phyloP scores from a whole-genome alignment of 2,888 invertebrate species.

The Zaprionus obscuricornis region DNA sequence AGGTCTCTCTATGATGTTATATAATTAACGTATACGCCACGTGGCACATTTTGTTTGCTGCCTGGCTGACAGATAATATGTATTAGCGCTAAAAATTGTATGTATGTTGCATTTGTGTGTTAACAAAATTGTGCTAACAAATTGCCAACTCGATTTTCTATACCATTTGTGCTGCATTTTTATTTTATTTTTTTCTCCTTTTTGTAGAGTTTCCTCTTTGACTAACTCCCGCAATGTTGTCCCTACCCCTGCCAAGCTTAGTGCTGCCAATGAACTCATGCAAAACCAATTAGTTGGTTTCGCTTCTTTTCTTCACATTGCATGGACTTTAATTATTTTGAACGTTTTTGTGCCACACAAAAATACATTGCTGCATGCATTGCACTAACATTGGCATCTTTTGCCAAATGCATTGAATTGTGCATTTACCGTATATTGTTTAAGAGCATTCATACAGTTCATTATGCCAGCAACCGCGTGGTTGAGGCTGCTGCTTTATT shows the following conservation, averaged over 20 bases:
- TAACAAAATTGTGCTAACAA: slow-evolving; percentile 38
- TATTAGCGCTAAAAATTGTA: slow-evolving; percentile 11
- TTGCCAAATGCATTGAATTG: slow-evolving; percentile 13
- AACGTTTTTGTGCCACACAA: slow-evolving; percentile 45
- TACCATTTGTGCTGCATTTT: slow-evolving; percentile 55
- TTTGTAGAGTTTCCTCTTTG: neutral
- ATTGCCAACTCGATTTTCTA: slow-evolving; percentile 30
- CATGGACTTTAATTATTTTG: slow-evolving; percentile 54
- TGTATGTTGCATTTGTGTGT: slow-evolving; percentile 37
- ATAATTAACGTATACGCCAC: too few relatives aligned
- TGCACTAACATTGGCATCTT: slow-evolving; percentile 25
- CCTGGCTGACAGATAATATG: slow-evolving; percentile 26
- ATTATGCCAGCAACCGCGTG: slow-evolving; percentile 20
- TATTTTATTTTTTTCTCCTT: slow-evolving; percentile 6
- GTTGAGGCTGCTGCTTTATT: slow-evolving; percentile 9
- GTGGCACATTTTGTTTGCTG: neutral
- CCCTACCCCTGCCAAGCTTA: slow-evolving; percentile 4
- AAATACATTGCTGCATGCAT: slow-evolving; percentile 35
- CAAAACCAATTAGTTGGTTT: slow-evolving; percentile 78
- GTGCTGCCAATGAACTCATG: slow-evolving; percentile 62
- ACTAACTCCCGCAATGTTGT: neutral
- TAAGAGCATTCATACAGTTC: slow-evolving; percentile 10
- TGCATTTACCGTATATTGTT: slow-evolving; percentile 28
- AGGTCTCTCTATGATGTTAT: too few relatives aligned
- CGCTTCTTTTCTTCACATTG: slow-evolving; percentile 59